A percentile compares a stretch with the other conserved stretches of the same genome.
Conservation (phyloP, 1,140 invertebrate species). For the Sycophaga agraensis region DNA sequence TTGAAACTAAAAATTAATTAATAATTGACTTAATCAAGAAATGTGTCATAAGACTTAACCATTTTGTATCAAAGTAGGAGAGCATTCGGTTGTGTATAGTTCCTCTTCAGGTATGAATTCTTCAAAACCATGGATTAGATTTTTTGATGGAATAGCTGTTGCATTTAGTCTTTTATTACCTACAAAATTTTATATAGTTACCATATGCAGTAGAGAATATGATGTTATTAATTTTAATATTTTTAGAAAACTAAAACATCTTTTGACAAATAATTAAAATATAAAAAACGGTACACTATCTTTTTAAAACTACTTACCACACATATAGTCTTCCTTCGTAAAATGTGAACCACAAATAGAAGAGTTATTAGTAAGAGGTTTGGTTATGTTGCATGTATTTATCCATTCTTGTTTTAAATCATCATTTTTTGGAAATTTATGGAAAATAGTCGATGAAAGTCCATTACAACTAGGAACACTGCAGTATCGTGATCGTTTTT, state of each 20-base stretch:
- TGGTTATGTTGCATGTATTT: conserved; percentile 1
- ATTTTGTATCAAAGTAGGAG: background rate
- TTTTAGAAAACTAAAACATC: background rate
- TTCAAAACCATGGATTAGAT: background rate
- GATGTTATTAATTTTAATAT: background rate
- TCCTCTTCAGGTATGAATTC: background rate
- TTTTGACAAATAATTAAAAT: background rate
- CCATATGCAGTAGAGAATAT: background rate
- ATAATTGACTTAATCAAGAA: background rate
- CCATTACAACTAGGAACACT: background rate
- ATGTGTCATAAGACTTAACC: background rate
- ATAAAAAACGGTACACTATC: background rate
- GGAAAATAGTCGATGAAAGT: background rate
- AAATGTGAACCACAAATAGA: conserved; percentile 4
- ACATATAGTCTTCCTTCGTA: background rate
- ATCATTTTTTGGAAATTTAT: background rate
- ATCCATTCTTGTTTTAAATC: background rate
- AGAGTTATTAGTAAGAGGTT: background rate
- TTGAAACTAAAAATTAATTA: background rate
- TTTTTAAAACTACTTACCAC: background rate
- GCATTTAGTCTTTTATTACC: background rate
- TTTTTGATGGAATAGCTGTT: background rate
- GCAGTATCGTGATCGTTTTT: too few relatives aligned
- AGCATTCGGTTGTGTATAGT: background rate
- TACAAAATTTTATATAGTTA: background rate